phyloP scores from a whole-genome alignment of 2,888 invertebrate genomes.

The Calephelis perditalis region DNA sequence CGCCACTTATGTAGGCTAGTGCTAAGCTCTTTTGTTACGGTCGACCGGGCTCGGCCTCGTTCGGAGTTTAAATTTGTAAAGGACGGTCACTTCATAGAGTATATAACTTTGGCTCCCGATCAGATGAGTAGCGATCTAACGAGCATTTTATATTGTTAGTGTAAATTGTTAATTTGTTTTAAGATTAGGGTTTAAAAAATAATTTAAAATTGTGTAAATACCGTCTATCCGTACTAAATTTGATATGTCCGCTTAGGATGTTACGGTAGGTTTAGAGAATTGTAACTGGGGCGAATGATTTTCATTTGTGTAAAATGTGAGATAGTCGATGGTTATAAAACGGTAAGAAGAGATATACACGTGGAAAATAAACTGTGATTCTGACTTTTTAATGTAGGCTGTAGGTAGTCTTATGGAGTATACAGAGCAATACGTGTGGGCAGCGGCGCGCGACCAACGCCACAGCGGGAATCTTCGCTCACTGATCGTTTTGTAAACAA shows the following conservation, averaged over 20 bases:
- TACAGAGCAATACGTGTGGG: conserved; percentile 40
- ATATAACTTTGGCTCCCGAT: conserved; percentile 70
- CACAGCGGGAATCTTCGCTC: not conserved
- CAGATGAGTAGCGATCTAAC: conserved; percentile 67
- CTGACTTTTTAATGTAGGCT: conserved; percentile 73
- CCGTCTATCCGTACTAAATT: conserved; percentile 65
- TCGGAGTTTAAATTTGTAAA: conserved; percentile 73
- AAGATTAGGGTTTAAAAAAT: conserved; percentile 69
- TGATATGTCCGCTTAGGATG: conserved; percentile 64
- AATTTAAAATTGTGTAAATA: conserved; percentile 74
- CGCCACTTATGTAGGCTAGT: conserved; percentile 67
- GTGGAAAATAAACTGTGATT: conserved; percentile 79
- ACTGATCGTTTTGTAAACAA: not conserved
- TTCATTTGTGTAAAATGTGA: conserved; percentile 56
- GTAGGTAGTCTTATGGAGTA: conserved; percentile 65
- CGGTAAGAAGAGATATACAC: conserved; percentile 59
- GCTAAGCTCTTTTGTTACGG: conserved; percentile 75
- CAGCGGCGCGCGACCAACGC: conserved; percentile 33
- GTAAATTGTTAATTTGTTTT: conserved; percentile 78
- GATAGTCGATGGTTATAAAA: conserved; percentile 52
- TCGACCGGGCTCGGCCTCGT: conserved; percentile 72
- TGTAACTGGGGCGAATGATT: conserved; percentile 65
- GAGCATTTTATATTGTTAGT: conserved; percentile 77
- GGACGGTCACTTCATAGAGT: conserved; percentile 68
- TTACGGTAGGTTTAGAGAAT: conserved; percentile 68